Percentiles rank a stretch among this genome's conserved stretches.
Evolutionary conservation across 2,797 vertebrate genomes (phyloP).

Genomic region (Glossophaga mutica): DNA sequence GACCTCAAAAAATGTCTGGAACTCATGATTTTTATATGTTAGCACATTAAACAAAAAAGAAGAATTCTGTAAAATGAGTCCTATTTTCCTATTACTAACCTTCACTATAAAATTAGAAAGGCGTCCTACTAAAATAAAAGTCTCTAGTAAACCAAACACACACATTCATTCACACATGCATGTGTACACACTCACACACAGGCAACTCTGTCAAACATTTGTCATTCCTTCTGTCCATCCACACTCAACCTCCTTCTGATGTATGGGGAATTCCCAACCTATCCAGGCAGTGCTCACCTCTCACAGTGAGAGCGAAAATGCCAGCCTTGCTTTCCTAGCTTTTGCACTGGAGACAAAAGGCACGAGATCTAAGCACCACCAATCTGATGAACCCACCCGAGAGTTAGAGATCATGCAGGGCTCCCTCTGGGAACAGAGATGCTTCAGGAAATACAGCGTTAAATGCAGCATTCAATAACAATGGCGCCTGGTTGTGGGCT

Average conservation of each 20-base stretch:
- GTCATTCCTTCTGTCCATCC: not conserved
- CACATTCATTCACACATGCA: not conserved
- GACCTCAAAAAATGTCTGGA: not conserved
- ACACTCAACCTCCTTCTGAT: not conserved
- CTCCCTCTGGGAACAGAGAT: not conserved
- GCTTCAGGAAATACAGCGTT: not conserved
- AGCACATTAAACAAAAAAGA: not conserved
- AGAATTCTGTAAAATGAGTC: conserved; percentile 4
- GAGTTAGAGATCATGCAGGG: not conserved
- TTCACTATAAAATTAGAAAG: conserved; percentile 27
- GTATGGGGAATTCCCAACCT: not conserved
- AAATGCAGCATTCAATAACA: not conserved
- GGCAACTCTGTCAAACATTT: not conserved
- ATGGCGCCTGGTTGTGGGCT: fast-evolving
- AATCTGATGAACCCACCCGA: not conserved
- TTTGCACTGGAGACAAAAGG: not conserved
- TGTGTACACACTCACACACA: not conserved
- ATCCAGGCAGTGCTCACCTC: not conserved
- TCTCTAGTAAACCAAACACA: not conserved
- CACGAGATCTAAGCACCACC: not conserved
- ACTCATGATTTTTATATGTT: not conserved
- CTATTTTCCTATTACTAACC: not conserved
- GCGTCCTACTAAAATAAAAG: not conserved
- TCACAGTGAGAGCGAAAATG: not conserved
- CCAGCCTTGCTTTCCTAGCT: not conserved